Conservation (phyloP, 2,797 vertebrate genomes). For the Rhinella marina region DNA sequence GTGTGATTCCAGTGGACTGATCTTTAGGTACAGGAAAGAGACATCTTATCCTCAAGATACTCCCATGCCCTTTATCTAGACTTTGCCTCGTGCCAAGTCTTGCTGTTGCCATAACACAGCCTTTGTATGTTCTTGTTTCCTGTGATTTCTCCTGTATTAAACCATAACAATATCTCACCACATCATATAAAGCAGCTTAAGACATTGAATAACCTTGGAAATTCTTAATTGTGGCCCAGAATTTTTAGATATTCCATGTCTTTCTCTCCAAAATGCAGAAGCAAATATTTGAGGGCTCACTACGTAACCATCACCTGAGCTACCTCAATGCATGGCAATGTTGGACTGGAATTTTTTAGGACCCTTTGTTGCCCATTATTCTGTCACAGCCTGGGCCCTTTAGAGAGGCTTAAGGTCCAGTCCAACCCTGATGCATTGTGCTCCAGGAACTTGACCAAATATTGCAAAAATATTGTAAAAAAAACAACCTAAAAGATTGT, state of each 20-base stretch:
- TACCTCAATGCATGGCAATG: too few relatives aligned
- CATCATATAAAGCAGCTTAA: background rate
- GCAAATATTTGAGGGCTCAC: too few relatives aligned
- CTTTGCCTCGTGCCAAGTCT: background rate
- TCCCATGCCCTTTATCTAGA: background rate
- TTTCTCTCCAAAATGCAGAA: background rate
- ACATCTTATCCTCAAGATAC: background rate
- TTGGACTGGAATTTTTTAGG: too few relatives aligned
- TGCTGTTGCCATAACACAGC: background rate
- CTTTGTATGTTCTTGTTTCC: background rate
- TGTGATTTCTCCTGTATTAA: background rate
- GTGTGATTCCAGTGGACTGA: background rate
- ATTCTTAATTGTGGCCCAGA: background rate
- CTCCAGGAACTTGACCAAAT: background rate
- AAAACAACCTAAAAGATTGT: background rate
- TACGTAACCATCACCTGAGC: too few relatives aligned
- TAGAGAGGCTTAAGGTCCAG: too few relatives aligned
- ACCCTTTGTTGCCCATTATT: too few relatives aligned
- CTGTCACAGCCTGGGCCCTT: too few relatives aligned
- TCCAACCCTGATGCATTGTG: too few relatives aligned
- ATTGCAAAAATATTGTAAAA: background rate
- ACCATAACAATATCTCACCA: background rate
- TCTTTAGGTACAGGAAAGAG: background rate
- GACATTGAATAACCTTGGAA: background rate
- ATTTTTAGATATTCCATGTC: background rate